Percentiles rank a stretch among this genome's conserved stretches.
These are phyloP conservation scores for Drosophila longiperda DNA, from an alignment of 2,888 invertebrate genomes.

Conservation along the genomic window DNA sequence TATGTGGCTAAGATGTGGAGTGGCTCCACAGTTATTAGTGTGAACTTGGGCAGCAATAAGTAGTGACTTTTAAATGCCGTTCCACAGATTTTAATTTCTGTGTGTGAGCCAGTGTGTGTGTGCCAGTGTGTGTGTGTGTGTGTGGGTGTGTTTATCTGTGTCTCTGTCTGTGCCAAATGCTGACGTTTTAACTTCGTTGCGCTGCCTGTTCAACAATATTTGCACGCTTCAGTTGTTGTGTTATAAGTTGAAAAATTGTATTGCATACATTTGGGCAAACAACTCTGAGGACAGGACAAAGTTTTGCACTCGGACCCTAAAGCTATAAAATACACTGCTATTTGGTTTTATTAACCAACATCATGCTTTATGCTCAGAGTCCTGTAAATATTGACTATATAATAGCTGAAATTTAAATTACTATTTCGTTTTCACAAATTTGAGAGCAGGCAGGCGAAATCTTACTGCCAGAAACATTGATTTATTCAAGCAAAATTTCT, in stretches of 20 bases:
- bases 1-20: constrained; percentile 41
- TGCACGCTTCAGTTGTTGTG: constrained; percentile 61
- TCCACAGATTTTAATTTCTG: constrained; percentile 39
- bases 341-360: constrained; percentile 8
- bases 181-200: constrained; percentile 24
- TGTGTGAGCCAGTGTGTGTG: background rate
- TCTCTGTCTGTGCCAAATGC: constrained; percentile 41
- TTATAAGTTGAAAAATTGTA: constrained; percentile 58
- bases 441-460: background rate
- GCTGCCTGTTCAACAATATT: constrained; percentile 47
- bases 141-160: constrained; percentile 1
- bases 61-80: constrained; percentile 45
- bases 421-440: background rate
- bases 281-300: constrained; percentile 41
- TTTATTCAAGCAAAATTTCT: background rate
- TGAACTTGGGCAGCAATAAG: constrained; percentile 37
- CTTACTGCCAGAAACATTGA: background rate
- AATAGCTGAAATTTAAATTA: background rate
- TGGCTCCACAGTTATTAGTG: constrained; percentile 53
- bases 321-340: constrained; percentile 26
- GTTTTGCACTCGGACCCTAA: constrained; percentile 37
- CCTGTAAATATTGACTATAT: background rate
- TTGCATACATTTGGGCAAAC: constrained; percentile 56
- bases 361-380: constrained; percentile 20
- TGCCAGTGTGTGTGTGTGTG: background rate